A percentile compares a stretch with the other conserved stretches of the same genome.
Conservation (phyloP, 2,113 vertebrate species). For the Polypterus senegalus region DNA sequence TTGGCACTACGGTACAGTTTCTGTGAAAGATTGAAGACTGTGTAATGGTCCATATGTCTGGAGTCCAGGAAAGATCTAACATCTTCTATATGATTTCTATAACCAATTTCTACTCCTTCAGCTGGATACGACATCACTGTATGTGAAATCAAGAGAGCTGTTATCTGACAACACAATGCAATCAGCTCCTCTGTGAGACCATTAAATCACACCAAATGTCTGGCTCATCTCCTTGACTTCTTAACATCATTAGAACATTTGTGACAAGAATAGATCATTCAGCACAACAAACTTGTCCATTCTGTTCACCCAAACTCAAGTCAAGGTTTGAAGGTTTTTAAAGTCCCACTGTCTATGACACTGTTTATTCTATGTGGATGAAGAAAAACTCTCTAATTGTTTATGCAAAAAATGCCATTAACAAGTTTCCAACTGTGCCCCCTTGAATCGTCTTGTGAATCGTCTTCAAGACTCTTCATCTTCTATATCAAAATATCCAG, state of each 20-base stretch:
- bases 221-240: not conserved
- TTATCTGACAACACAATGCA: not conserved
- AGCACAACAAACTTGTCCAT: too few relatives aligned
- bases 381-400: too few relatives aligned
- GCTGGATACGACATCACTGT: slow-evolving; percentile 94
- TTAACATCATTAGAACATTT: not conserved
- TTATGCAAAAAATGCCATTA: too few relatives aligned
- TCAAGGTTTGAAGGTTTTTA: too few relatives aligned
- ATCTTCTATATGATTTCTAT: slow-evolving; percentile 93
- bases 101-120: slow-evolving; percentile 82
- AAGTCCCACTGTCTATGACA: too few relatives aligned
- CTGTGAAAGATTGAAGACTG: slow-evolving; percentile 92
- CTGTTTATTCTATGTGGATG: not conserved
- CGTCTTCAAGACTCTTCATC: too few relatives aligned
- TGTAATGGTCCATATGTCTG: slow-evolving; percentile 92
- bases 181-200: not conserved
- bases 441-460: too few relatives aligned
- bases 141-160: not conserved
- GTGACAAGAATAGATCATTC: too few relatives aligned
- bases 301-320: too few relatives aligned
- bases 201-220: not conserved
- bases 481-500: too few relatives aligned
- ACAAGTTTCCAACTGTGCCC: too few relatives aligned
- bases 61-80: slow-evolving; percentile 93
- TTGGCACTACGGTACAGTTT: slow-evolving; percentile 92